Base-by-base conservation (phyloP, 2,888 invertebrate species). In the Carterocephalus palaemon region DNA sequence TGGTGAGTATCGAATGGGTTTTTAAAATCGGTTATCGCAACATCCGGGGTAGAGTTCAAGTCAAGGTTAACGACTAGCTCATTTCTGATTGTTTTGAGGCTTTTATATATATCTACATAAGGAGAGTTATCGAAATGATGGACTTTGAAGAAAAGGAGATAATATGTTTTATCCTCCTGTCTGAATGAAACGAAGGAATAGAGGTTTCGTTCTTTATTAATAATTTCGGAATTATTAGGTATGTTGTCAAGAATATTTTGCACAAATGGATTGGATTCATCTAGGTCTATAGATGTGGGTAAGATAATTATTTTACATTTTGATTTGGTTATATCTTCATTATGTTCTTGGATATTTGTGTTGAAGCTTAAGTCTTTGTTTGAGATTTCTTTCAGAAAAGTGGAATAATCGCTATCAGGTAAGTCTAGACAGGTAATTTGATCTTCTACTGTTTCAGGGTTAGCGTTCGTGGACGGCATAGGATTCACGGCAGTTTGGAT, bases 101-200 rank as follows among this genome's bases (percentile, higher is more conserved):
- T n/a, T n/a, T n/a, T n/a, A n/a, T n/a, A n/a, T n/a, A n/a, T n/a
- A n/a, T n/a, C n/a, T n/a, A n/a, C n/a, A n/a, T n/a, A n/a, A n/a
- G n/a, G n/a, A n/a, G n/a, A n/a, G n/a, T 22, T 34, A 48, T 28
- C 38, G 22, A 49, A 49, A 22, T 49, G 43, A 23, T 48, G 46
- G 1, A 48, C 42, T 26, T 51, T 51, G 8, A 16, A 37, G 23
- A 42, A 51, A 10, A 51, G 15, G 19, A 48, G 48, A 12, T 33
- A 22, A 10, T n/a, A n/a, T n/a, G n/a, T n/a, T n/a, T 45, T 42
- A 23, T 43, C 20, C 24, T 43, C 33, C 6, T 26, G 8, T n/a
- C n/a, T 37, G n/a, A 43, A 29, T 17, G 32, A 38, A 24, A 43
- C 22, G 3, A 29, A 10, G 7, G 43, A 28, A 13, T 47, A 12